These are phyloP conservation scores for Ceuthmochares aereus DNA, from an alignment of 2,113 vertebrate species.

Conservation along the genomic window DNA sequence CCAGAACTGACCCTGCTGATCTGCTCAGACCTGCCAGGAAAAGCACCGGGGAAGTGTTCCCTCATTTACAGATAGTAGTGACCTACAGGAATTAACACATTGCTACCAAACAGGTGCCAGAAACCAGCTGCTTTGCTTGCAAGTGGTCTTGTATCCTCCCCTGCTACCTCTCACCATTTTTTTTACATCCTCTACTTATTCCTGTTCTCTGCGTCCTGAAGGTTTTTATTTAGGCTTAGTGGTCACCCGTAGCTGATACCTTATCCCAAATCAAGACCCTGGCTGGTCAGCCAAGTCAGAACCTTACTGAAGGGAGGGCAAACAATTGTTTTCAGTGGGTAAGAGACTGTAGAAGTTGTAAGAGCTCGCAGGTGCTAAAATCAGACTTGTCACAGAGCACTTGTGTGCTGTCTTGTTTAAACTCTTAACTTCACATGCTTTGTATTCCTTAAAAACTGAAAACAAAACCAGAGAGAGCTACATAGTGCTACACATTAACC, in stretches of 20 bases:
- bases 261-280: not conserved
- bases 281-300: not conserved
- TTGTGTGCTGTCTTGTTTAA: not conserved
- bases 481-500: not conserved
- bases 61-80: not conserved
- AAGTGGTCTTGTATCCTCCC: not conserved
- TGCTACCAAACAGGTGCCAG: not conserved
- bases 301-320: not conserved
- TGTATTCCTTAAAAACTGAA: not conserved
- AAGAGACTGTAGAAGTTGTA: not conserved
- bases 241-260: not conserved
- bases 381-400: not conserved
- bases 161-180: not conserved
- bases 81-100: not conserved
- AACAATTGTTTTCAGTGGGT: not conserved
- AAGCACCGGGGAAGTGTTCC: not conserved
- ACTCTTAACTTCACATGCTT: not conserved
- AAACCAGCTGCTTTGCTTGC: not conserved
- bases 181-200: not conserved
- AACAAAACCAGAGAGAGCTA: not conserved
- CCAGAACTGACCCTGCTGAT: conserved; percentile 24
- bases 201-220: not conserved
- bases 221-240: not conserved
- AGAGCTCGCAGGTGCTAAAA: not conserved
- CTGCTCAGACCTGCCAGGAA: conserved; percentile 3